Evolutionary conservation across 30 jellyfish, hydroid and myxozoan genomes (phyloP), one percentile per base, ranked within the genome.

Genomic region (Haliclystus octoradiatus): DNA sequence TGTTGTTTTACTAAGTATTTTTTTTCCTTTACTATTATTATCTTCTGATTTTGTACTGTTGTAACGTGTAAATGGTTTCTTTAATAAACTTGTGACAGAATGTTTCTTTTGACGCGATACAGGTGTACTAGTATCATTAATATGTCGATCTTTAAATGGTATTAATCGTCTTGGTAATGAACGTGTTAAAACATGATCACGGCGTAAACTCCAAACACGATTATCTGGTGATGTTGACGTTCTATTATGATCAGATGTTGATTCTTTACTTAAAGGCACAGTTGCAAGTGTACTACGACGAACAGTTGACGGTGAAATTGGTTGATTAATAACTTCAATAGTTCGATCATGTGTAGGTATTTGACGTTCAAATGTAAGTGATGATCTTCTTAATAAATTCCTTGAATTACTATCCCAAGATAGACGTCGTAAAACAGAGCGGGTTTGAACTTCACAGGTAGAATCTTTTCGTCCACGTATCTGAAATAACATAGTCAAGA

Each of bases 181-280:
- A 9, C 57, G 57, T 40, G 57, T 40, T 9, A 40, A 19, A 9
- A 19, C 57, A 19, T 40, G 57, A 19, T 40, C 57, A 40, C 57
- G 57, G 14, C 57, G 57, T 40, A 40, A 40, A 19, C 57, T 40
- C 57, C 57, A 40, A 40, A 40, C 57, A 19, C 57, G 57, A 40
- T 9, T 40, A 19, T 40, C 57, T 40, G 57, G 14, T 9, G 14
- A 9, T 5, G 57, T 5, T 40, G 19, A 5, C 9, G 57, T 40
- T 19, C 19, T 40, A 5, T 9, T 5, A 19, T 19, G 57, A 5
- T 40, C 57, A 5, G 57, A 5, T 19, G 57, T 19, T 19, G 9
- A 19, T 19, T 40, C 14, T 40, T 40, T 40, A 9, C 14, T 40
- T 40, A 19, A 19, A 40, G 57, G 57, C 9, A 40, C 57, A 40